These are phyloP conservation scores for Vandiemenella viatica DNA, from an alignment of 2,888 invertebrate genomes.

Conservation along the genomic window DNA sequence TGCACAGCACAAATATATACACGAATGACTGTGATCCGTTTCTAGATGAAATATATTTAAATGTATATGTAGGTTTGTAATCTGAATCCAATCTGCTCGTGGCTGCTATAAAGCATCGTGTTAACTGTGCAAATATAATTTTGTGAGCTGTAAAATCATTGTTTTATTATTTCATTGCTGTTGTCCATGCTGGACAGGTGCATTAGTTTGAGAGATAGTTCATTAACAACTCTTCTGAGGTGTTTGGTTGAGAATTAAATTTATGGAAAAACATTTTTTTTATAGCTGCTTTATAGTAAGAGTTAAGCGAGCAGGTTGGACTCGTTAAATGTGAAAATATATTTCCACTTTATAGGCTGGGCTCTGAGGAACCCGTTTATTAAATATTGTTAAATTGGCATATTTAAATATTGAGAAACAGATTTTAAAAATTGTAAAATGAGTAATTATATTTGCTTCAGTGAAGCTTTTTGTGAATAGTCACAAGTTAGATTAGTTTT, in stretches of 20 bases:
- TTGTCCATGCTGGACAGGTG: background rate
- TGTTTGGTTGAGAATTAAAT: background rate
- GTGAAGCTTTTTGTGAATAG: constrained; percentile 11
- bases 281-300: too few species aligned
- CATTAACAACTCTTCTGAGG: background rate
- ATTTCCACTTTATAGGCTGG: too few species aligned
- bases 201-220: background rate
- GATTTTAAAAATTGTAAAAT: constrained; percentile 4
- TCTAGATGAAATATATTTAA: constrained; percentile 2
- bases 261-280: background rate
- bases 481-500: background rate
- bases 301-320: background rate
- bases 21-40: constrained; percentile 13
- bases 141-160: too few species aligned
- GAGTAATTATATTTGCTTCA: constrained; percentile 11
- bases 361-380: too few species aligned
- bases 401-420: constrained; percentile 1
- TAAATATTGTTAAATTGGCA: background rate
- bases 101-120: background rate
- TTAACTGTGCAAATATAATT: too few species aligned
- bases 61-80: background rate
- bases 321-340: background rate
- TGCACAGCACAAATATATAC: constrained; percentile 13
- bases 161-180: background rate
- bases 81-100: background rate